Percentiles rank a stretch among this genome's conserved stretches.
Conservation (phyloP, 2,797 vertebrate species). For the Hylomyscus alleni region DNA sequence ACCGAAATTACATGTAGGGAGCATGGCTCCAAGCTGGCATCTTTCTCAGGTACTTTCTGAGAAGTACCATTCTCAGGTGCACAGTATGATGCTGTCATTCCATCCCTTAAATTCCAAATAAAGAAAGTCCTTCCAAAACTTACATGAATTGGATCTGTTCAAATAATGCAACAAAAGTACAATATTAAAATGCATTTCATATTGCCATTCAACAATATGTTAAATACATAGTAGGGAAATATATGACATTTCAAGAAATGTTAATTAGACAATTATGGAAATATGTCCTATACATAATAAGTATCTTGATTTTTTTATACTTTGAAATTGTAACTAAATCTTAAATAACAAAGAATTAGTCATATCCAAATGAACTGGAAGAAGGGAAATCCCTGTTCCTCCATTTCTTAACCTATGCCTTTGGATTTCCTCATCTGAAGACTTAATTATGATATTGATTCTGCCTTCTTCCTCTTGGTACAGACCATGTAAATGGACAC, state of each 20-base stretch:
- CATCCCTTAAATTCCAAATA: conserved; percentile 58
- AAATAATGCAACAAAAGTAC: conserved; percentile 64
- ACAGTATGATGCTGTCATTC: not conserved
- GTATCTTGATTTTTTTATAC: conserved; percentile 40
- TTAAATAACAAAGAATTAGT: conserved; percentile 47
- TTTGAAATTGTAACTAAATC: conserved; percentile 62
- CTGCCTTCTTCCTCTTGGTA: conserved; percentile 86
- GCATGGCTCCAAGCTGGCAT: not conserved
- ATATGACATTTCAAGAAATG: conserved; percentile 55
- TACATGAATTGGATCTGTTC: conserved; percentile 40
- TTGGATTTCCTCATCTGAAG: conserved; percentile 63
- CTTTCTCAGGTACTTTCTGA: no score
- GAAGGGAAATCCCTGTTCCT: conserved; percentile 49
- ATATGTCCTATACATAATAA: conserved; percentile 49
- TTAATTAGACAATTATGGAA: conserved; percentile 52
- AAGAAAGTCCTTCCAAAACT: conserved; percentile 38
- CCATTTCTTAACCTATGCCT: conserved; percentile 45
- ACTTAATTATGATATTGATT: conserved; percentile 65
- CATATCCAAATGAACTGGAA: conserved; percentile 29
- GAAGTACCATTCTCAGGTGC: not conserved
- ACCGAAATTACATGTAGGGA: not conserved
- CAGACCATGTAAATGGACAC: conserved; percentile 99
- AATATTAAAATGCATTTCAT: conserved; percentile 32
- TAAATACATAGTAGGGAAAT: not conserved
- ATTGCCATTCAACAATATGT: conserved; percentile 48